Evolutionary conservation across 1,140 invertebrate species (phyloP), one percentile per base, ranked within the genome.

Genomic region (Dreissena rostriformis): DNA sequence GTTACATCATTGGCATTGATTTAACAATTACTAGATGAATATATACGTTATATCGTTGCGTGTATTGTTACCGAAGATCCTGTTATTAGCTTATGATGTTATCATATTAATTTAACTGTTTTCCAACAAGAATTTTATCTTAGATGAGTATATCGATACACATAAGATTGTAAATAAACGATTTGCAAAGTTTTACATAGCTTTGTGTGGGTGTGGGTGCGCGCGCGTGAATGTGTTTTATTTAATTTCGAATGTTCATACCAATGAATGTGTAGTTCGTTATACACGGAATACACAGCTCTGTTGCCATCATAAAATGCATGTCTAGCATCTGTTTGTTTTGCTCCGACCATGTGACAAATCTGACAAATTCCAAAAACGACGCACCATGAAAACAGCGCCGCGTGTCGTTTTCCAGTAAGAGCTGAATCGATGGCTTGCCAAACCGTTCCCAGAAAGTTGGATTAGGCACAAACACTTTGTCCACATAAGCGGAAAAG

Each of bases 401-500:
- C 8, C 15, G 19, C 19, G 17, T 26, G 6, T 26, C 22, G 8
- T 71, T 55, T 15, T 2, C 22, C 15, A 17, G 12, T 8, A 8
- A 12, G 6, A 8, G 19, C 11, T 22, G n/a, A 39, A 14, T 17
- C 0, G 15, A 61, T 55, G 75, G 61, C 51, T 51, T 26, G 10
- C 65, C 52, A 80, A 70, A 80, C 17, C 10, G 11, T 12, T 57
- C 39, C 77, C 77, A 80, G 19, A 29, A 80, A n/a, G n/a, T 17
- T 71, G 77, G 77, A 57, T 80, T 80, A 19, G 77, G 77, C 26
- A 49, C 66, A 39, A 80, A 26, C 22, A 80, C 49, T 61, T 80
- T 80, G 29, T 80, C 77, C 6, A 80, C 77, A 71, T 29, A 80
- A 11, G 77, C 67, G 12, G 77, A 80, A 55, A 70, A 80, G 4